Base-by-base conservation (phyloP, 2,888 invertebrate genomes). In the Cabera pusaria region DNA sequence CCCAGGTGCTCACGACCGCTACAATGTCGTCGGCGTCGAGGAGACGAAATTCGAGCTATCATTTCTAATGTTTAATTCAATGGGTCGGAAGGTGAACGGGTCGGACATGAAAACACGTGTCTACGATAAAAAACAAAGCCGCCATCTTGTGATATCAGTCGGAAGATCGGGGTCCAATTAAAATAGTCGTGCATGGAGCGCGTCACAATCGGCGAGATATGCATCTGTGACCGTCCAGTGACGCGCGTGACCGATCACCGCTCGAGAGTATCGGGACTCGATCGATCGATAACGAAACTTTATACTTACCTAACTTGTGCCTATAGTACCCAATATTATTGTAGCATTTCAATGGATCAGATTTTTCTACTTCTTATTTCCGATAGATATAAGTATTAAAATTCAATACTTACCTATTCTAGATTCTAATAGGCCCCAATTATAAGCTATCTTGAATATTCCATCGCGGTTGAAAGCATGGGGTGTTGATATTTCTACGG, bases 151-250 rank as follows among this genome's bases (percentile, higher is more conserved):
- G 56, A 71, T 81, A 85, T 86, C 86, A 58, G 74, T 72, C 71
- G 59, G 61, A 58, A 75, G 82, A 86, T 86, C 84, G 58, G 73
- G 65, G 64, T 64, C 86, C 87, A 88, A 87, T 88, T 88, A 87
- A 88, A 88, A 88, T 87, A 84, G 86, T 85, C 84, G 83, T 83
- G 84, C 85, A 85, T 86, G 76, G 80, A 67, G 59, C 79, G 78
- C 82, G 85, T 84, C 83, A 86, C 82, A 77, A 85, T 85, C 85
- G 72, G 48, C 21, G 29, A 45, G 86, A 87, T 87, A 81, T 26
- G 38, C 59, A 87, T 86, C 85, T 72, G 31, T 22, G 70, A 61
- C 59, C 62, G 66, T 1, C 25, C 43, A 72, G 69, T 78, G 78
- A 77, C 75, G 75, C 61, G 63, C 64, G 72, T 85, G 86, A 86